A percentile compares a stretch with the other conserved stretches of the same genome.
Evolutionary conservation across 1,140 invertebrate species (phyloP).

Genomic region (Drosophila arizonae): DNA sequence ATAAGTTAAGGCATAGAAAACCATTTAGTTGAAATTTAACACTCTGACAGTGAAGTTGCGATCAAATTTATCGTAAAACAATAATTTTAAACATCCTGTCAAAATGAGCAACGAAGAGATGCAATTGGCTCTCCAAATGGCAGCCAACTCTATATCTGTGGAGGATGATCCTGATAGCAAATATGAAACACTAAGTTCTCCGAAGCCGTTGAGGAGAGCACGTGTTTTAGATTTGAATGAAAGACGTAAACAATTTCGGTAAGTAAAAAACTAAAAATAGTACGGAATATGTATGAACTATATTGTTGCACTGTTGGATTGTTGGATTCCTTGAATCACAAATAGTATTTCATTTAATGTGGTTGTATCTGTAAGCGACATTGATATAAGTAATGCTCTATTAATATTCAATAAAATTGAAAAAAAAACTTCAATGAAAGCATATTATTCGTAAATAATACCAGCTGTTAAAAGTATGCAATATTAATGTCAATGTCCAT

Average conservation of each 20-base stretch:
- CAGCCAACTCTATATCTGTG: constrained; percentile 84
- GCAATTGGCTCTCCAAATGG: constrained; percentile 86
- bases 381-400: no score
- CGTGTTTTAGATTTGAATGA: constrained; percentile 83
- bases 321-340: no score
- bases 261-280: constrained; percentile 30
- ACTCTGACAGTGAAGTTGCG: constrained; percentile 47
- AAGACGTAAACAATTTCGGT: constrained; percentile 85
- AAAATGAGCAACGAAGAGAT: constrained; percentile 87
- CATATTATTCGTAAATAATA: not conserved
- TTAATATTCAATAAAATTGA: not conserved
- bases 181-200: constrained; percentile 67
- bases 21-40: constrained; percentile 62
- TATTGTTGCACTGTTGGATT: no score
- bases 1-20: constrained; percentile 49
- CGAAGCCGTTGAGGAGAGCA: constrained; percentile 84
- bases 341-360: no score
- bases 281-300: no score
- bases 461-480: constrained; percentile 25
- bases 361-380: no score
- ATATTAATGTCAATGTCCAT: not conserved
- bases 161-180: constrained; percentile 55
- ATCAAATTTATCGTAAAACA: constrained; percentile 8
- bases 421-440: not conserved
- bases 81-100: not conserved